Base-by-base conservation (phyloP, 2,888 invertebrate genomes). In the Drosophila mimica region DNA sequence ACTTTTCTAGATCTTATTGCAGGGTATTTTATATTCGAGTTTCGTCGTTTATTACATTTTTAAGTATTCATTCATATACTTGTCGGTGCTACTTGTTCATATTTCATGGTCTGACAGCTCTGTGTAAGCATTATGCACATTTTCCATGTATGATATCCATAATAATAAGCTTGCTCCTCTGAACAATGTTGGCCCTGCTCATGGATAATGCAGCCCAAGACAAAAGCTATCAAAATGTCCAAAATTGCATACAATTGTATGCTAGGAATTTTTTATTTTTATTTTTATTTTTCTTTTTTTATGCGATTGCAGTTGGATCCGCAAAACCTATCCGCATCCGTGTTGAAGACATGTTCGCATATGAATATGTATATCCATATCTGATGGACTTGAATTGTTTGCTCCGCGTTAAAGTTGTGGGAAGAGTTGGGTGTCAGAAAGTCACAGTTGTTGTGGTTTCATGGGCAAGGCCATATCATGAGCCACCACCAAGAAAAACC, bases 391-490 rank as follows among this genome's bases (percentile, higher is more conserved):
- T 36, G 38, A 13, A 82, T 88, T 82, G 88, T 73, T 51, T 75
- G 70, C 38, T 48, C 4, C 13, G 20, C 5, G 20, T 28, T n/a
- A 9, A 15, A 4, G 30, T 53, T 17, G 56, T 15, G 17, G 34
- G 30, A 31, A 36, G 25, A 31, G 38, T 63, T 20, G 31, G n/a
- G 38, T 56, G 54, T 56, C 54, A 56, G 36, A 28, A 25, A 17
- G 34, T 33, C 20, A 34, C 54, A 36, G n/a, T 33, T 70, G 46
- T 53, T 70, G 56, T 25, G 57, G 40, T 62, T 89, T 63, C 83
- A 69, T 25, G 67, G 86, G 83, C 85, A 85, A 85, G 90, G 85
- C 90, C 90, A 74, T 56, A 40, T 25, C 65, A 48, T n/a, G 46
- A 36, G 46, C 46, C 43, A n/a, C 31, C 40, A 36, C 25, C 48